Evolutionary conservation across 2,113 vertebrate genomes (phyloP), one percentile per base, ranked within the genome.

Genomic region (Excalfactoria chinensis): DNA sequence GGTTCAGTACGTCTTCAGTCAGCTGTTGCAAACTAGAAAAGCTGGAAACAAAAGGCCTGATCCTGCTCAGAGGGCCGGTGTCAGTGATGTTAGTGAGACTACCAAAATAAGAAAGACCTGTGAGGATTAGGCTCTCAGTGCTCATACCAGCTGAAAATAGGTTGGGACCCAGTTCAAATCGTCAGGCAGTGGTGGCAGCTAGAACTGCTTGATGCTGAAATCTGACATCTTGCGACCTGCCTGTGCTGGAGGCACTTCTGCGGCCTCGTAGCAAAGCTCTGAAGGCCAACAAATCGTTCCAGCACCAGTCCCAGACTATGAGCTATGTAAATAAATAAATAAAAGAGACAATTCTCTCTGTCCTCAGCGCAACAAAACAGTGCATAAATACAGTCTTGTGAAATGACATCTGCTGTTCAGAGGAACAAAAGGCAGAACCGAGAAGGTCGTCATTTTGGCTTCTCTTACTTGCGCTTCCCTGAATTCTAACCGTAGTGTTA

Each of bases 381-480:
- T 2, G 0, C 48, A 76, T 44, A 76, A 89, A 87, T 37, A 21
- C 2, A 55, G 64, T 73, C 41, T 40, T 83, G 48, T 60, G 82
- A 46, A 78, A 82, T 77, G 49, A 41, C 59, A 19, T 78, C 60
- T 90, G 70, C 64, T 20, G 2, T 91, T 90, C 56, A 46, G 48
- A 84, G 34, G 26, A 86, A 69, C 41, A 93, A 93, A 87, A 88
- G 51, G 34, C 67, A 73, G 51, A 84, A 59, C 46, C 79, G 53
- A 28, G 70, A 63, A 71, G 49, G 87, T 63, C 34, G 4, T 68
- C 2, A 1, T 82, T 95, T 82, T 48, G 56, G 46, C 34, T 77
- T 85, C 80, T 86, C 51, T 86, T 84, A n/a, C n/a, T 86, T 83
- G 30, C 76, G 48, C 32, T 87, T 89, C 34, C 72, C 60, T 93